These are phyloP conservation scores for Drosophila mauritiana DNA, from an alignment of 1,140 invertebrate species.

Conservation along the genomic window DNA sequence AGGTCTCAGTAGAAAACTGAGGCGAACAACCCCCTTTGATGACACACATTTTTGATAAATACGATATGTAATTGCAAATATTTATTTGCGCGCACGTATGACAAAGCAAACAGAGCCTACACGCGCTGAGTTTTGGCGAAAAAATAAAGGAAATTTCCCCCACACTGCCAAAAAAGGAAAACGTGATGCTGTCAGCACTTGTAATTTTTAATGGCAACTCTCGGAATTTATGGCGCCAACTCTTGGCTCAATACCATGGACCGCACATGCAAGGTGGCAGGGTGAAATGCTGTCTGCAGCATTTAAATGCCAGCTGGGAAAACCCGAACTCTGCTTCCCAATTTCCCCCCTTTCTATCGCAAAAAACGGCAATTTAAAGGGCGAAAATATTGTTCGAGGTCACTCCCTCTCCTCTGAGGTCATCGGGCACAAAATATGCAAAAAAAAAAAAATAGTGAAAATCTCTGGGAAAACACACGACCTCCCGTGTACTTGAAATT, in stretches of 20 bases:
- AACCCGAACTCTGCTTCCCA: constrained; percentile 6
- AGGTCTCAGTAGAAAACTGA: constrained; percentile 19
- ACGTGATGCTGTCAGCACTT: constrained; percentile 72
- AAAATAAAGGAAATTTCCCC: constrained; percentile 42
- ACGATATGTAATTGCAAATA: constrained; percentile 80
- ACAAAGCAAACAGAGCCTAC: constrained; percentile 59
- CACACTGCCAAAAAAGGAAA: constrained; percentile 18
- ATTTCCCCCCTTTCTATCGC: not conserved
- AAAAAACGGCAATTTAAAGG: constrained; percentile 43
- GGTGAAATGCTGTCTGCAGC: constrained; percentile 30
- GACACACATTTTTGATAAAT: constrained; percentile 63
- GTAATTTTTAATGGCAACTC: constrained; percentile 77
- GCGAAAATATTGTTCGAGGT: constrained; percentile 54
- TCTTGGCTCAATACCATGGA: constrained; percentile 32
- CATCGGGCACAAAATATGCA: constrained; percentile 37
- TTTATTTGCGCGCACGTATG: constrained; percentile 73
- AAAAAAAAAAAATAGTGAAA: constrained; percentile 22
- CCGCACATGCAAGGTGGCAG: constrained; percentile 2
- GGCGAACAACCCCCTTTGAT: constrained; percentile 10
- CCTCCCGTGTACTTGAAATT: constrained; percentile 22
- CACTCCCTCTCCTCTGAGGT: constrained; percentile 22
- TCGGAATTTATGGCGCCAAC: constrained; percentile 64
- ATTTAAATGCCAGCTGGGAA: constrained; percentile 57
- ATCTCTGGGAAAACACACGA: constrained; percentile 6
- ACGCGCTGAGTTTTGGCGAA: constrained; percentile 30